A percentile compares a stretch with the other conserved stretches of the same genome.
These are phyloP conservation scores for Musca domestica DNA, from an alignment of 1,140 invertebrate genomes.

Conservation along the genomic window DNA sequence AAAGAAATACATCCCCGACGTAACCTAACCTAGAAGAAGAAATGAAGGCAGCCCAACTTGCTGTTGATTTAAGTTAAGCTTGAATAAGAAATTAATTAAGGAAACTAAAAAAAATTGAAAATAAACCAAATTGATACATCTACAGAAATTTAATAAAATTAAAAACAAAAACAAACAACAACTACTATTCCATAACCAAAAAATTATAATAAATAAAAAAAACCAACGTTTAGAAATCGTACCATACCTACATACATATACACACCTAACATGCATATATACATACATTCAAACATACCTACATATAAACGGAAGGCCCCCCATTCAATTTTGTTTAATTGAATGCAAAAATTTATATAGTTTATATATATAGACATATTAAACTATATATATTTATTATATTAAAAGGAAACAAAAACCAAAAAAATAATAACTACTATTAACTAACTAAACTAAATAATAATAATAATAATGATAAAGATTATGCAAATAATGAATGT, in stretches of 20 bases:
- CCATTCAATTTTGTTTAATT: background rate
- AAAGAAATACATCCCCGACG: background rate
- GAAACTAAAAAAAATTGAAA: background rate
- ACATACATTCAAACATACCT: conserved; percentile 5
- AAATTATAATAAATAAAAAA: background rate
- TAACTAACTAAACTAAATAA: background rate
- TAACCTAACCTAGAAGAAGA: background rate
- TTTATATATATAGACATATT: too few species aligned
- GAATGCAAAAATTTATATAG: conserved; percentile 4
- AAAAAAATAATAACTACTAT: too few species aligned
- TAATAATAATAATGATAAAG: too few species aligned
- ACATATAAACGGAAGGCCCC: too few species aligned
- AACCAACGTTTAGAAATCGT: background rate
- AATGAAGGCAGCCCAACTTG: background rate
- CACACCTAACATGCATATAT: background rate
- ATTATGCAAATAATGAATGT: conserved; percentile 16
- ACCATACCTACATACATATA: too few species aligned
- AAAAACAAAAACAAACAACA: background rate
- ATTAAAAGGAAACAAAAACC: too few species aligned
- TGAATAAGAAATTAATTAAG: conserved; percentile 12
- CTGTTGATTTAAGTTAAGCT: conserved; percentile 8
- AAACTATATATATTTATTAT: too few species aligned
- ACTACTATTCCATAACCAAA: too few species aligned
- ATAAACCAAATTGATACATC: background rate
- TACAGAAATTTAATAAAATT: background rate